phyloP scores from a whole-genome alignment of 1,140 invertebrate genomes.

The Macrobrachium rosenbergii region DNA sequence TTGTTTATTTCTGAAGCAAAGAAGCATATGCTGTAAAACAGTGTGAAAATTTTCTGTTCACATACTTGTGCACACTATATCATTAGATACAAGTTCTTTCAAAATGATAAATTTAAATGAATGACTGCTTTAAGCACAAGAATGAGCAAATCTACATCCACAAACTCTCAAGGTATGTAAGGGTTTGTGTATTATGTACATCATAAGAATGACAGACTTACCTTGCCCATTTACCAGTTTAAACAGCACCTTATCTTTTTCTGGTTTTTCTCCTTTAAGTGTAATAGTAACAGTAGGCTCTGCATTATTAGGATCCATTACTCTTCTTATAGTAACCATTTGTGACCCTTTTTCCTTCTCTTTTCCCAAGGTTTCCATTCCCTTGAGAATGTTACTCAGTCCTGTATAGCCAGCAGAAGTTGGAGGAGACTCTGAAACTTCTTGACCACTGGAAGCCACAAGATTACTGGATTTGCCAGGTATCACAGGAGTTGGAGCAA shows the following conservation, averaged over 20 bases:
- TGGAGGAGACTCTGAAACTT: neutral
- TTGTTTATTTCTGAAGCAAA: too few relatives aligned
- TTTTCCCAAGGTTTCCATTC: conserved; percentile 53
- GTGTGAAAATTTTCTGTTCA: too few relatives aligned
- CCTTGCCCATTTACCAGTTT: conserved; percentile 80
- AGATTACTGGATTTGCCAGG: neutral
- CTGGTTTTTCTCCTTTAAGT: conserved; percentile 80
- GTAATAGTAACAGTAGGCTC: conserved; percentile 83
- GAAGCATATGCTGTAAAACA: too few relatives aligned
- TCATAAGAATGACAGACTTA: conserved; percentile 14
- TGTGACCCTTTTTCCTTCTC: conserved; percentile 72
- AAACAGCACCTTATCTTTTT: conserved; percentile 81
- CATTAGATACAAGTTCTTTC: too few relatives aligned
- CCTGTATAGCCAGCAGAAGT: conserved; percentile 36
- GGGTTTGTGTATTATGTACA: too few relatives aligned
- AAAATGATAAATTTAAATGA: too few relatives aligned
- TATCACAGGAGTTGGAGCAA: neutral
- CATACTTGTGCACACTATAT: too few relatives aligned
- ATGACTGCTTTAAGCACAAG: too few relatives aligned
- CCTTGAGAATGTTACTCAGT: conserved; percentile 59
- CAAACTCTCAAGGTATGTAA: too few relatives aligned
- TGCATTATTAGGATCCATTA: conserved; percentile 77
- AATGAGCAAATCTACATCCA: too few relatives aligned
- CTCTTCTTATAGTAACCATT: conserved; percentile 81
- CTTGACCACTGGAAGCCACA: neutral